Evolutionary conservation across 2,113 vertebrate genomes (phyloP), one percentile per base, ranked within the genome.

Genomic region (Pardalotus punctatus): DNA sequence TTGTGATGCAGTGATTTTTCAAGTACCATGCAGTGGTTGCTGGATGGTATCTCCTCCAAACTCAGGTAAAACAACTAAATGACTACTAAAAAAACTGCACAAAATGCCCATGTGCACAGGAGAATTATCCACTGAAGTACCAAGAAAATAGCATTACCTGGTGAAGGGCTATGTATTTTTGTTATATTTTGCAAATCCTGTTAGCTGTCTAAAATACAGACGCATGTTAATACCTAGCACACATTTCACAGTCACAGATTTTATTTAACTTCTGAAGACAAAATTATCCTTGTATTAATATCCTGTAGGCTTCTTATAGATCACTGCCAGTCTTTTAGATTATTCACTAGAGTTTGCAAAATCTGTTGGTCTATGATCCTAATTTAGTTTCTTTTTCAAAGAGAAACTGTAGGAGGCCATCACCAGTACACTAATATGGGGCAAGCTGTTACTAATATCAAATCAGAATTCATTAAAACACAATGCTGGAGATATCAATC

Each of bases 401-500:
- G 91, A 91, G 86, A 95, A 97, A 88, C 86, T 81, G 70, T 96
- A 76, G 90, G 87, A 90, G 87, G 71, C 78, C 84, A 89, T 96
- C 86, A 86, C 31, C 17, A 93, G 71, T 91, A 81, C 58, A 87
- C 70, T 88, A 94, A 95, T 83, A 93, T 54, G 45, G 94, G 89
- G 64, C 94, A 96, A 95, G 89, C 91, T 96, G 96, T 97, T 96
- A 93, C 95, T 97, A 95, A 79, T 97, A 97, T 94, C 94, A 96
- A 96, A 97, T 98, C 95, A 96, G 92, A 97, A 97, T 88, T 96
- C 89, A 95, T 93, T 97, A 97, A 95, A 97, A 77, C 50, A 72
- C 33, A 61, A 73, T 88, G 65, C 70, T 88, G 83, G 70, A 88
- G 69, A 94, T 96, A 96, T 51, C 88, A 93, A 83, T 93, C 95